phyloP scores from a whole-genome alignment of 2,888 invertebrate genomes.

The Tiliacea citrago region DNA sequence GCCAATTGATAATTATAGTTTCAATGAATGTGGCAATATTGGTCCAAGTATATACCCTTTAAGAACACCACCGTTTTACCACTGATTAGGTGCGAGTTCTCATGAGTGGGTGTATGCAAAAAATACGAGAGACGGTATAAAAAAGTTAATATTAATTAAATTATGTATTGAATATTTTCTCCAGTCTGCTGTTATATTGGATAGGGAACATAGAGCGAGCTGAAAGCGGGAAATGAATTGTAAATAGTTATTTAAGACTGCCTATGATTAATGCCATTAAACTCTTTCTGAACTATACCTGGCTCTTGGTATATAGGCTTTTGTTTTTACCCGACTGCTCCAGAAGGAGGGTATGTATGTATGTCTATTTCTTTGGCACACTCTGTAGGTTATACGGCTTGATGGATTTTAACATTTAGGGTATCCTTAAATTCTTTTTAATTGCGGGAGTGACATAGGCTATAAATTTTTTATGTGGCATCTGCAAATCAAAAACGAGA shows the following conservation, averaged over 20 bases:
- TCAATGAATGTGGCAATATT: background rate
- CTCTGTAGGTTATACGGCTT: no score
- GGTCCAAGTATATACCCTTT: constrained; percentile 23
- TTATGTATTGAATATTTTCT: constrained; percentile 72
- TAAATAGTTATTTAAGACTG: background rate
- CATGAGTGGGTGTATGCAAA: constrained; percentile 43
- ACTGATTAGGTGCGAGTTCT: constrained; percentile 40
- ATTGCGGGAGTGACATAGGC: no score
- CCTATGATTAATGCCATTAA: background rate
- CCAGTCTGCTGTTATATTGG: constrained; percentile 57
- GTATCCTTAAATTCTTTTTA: no score
- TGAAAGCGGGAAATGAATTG: constrained; percentile 37
- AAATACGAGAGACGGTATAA: constrained; percentile 55
- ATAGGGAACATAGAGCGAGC: constrained; percentile 40
- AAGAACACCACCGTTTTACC: constrained; percentile 14
- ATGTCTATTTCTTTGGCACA: no score
- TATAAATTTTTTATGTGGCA: no score
- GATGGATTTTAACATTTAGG: no score
- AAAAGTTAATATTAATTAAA: constrained; percentile 67
- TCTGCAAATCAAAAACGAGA: no score
- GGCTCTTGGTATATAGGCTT: background rate
- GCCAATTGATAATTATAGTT: background rate
- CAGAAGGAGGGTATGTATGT: no score
- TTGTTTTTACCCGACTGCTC: no score
- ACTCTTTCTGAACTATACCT: background rate